These are phyloP conservation scores for Tetragnatha montana DNA, from an alignment of 2,888 invertebrate genomes.

Conservation along the genomic window DNA sequence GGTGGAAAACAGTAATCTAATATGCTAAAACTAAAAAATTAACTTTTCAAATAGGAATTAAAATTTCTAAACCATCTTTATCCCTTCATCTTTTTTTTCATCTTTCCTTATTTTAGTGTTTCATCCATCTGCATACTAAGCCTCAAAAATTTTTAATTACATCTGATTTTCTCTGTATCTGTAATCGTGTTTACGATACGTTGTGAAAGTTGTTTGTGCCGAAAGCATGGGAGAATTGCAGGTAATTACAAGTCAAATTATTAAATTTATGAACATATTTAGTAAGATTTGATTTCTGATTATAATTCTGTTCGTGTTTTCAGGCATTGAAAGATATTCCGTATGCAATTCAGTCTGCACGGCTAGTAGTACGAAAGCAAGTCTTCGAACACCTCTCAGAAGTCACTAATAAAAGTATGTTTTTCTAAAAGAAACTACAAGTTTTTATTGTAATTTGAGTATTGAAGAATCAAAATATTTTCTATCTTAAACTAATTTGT, in stretches of 20 bases:
- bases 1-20: too few relatives aligned
- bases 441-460: too few relatives aligned
- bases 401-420: conserved; percentile 84
- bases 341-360: conserved; percentile 84
- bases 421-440: not conserved
- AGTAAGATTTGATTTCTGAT: not conserved
- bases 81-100: too few relatives aligned
- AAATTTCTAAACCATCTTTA: too few relatives aligned
- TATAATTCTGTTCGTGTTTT: not conserved
- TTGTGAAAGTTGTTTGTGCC: conserved; percentile 43
- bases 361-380: conserved; percentile 83
- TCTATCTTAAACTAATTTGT: too few relatives aligned
- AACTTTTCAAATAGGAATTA: too few relatives aligned
- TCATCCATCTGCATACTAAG: too few relatives aligned
- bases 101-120: too few relatives aligned
- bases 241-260: conserved; percentile 29
- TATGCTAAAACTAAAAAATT: too few relatives aligned
- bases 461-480: too few relatives aligned
- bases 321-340: conserved; percentile 83
- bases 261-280: not conserved
- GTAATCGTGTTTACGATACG: conserved; percentile 33
- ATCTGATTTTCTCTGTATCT: conserved; percentile 13
- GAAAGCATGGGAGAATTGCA: conserved; percentile 63
- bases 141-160: too few relatives aligned
- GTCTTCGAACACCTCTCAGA: conserved; percentile 83